phyloP scores from a whole-genome alignment of 2,113 vertebrate species.

The Eidolon helvum region DNA sequence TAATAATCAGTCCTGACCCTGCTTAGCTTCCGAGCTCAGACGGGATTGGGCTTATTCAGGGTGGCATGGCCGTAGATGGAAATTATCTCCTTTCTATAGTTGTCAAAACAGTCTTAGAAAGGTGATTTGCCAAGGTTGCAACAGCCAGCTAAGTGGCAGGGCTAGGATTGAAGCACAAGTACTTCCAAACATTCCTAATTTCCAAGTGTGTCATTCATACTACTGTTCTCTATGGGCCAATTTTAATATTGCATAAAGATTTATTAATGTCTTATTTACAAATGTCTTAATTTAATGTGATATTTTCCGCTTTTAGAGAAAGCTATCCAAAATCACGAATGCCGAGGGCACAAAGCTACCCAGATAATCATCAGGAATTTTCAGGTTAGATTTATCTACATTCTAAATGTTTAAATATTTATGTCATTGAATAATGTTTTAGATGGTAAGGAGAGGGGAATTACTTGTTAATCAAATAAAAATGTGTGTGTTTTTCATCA shows the following conservation, averaged over 20 bases:
- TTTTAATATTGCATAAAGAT: background rate
- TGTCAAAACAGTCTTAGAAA: background rate
- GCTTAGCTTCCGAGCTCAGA: no score
- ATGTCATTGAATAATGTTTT: constrained; percentile 34
- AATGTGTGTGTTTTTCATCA: constrained; percentile 18
- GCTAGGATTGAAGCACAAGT: background rate
- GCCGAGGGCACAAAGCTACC: constrained; percentile 98
- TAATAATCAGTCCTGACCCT: no score
- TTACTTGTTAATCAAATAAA: background rate
- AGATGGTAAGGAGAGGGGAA: background rate
- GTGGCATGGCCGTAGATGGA: background rate
- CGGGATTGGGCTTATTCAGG: no score
- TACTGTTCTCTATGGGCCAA: background rate
- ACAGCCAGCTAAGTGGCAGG: background rate
- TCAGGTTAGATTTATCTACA: constrained; percentile 85
- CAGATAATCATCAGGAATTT: constrained; percentile 99
- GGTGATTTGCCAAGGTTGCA: background rate
- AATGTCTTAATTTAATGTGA: constrained; percentile 35
- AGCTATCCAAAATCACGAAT: constrained; percentile 96
- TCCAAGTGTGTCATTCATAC: background rate
- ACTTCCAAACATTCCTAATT: background rate
- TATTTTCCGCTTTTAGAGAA: constrained; percentile 87
- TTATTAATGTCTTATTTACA: background rate
- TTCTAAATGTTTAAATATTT: constrained; percentile 43
- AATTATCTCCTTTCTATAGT: background rate